Evolutionary conservation across 2,797 vertebrate genomes (phyloP).

Genomic region (Anguilla pacifica): DNA sequence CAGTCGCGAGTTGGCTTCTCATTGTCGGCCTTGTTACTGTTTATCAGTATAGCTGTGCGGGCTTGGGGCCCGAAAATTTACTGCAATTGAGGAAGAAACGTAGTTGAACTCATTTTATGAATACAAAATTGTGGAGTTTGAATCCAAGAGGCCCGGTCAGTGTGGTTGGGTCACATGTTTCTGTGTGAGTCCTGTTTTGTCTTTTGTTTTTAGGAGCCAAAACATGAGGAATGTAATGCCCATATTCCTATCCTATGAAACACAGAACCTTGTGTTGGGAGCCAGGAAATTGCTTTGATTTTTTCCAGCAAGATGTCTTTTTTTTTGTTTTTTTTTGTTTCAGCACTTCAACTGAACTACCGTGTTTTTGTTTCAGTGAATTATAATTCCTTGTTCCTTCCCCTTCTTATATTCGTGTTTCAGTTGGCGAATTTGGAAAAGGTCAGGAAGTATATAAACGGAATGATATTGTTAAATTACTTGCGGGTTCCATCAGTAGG

Average conservation of each 20-base stretch:
- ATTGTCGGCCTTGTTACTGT: not conserved
- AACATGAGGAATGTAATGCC: constrained; percentile 27
- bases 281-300: constrained; percentile 29
- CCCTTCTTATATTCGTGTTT: constrained; percentile 34
- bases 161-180: constrained; percentile 9
- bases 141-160: not conserved
- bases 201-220: constrained; percentile 23
- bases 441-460: constrained; percentile 44
- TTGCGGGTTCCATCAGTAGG: constrained; percentile 45
- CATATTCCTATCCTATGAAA: constrained; percentile 10
- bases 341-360: constrained; percentile 27
- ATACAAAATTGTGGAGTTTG: not conserved
- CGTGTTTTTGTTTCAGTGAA: constrained; percentile 47
- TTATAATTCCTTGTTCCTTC: constrained; percentile 43
- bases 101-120: not conserved
- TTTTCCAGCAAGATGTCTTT: constrained; percentile 36
- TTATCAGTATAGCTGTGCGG: not conserved
- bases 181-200: not conserved
- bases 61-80: not conserved
- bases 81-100: constrained; percentile 1
- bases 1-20: not conserved
- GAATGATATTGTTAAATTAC: constrained; percentile 50
- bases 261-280: not conserved
- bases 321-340: constrained; percentile 13
- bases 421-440: constrained; percentile 55